phyloP scores from a whole-genome alignment of 2,888 invertebrate species.

The Steinernema scapterisci region DNA sequence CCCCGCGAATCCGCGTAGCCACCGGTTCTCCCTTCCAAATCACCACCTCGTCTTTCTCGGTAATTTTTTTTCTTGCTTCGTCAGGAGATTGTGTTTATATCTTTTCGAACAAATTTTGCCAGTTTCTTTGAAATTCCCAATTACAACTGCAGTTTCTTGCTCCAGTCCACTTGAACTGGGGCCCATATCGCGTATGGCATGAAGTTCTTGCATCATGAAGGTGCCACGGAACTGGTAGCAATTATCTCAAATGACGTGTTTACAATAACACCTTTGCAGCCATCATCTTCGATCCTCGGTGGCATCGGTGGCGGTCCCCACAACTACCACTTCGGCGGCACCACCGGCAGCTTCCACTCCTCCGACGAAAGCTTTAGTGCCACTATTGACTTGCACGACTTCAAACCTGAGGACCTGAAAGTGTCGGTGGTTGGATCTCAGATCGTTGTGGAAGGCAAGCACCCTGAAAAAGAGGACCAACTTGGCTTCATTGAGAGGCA shows the following conservation, averaged over 20 bases:
- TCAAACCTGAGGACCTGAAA: slow-evolving; percentile 61
- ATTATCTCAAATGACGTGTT: too few relatives aligned
- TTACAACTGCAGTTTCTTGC: too few relatives aligned
- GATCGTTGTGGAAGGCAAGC: slow-evolving; percentile 60
- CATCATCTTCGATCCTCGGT: not conserved
- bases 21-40: slow-evolving; percentile 44
- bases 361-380: slow-evolving; percentile 59
- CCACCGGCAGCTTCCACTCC: slow-evolving; percentile 50
- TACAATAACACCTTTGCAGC: slow-evolving; percentile 2
- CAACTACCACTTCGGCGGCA: slow-evolving; percentile 54
- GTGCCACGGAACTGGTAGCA: too few relatives aligned
- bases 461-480: slow-evolving; percentile 59
- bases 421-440: slow-evolving; percentile 59
- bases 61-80: too few relatives aligned
- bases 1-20: slow-evolving; percentile 13
- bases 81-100: too few relatives aligned
- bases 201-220: too few relatives aligned
- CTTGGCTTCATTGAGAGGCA: slow-evolving; percentile 56
- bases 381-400: slow-evolving; percentile 58
- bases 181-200: too few relatives aligned
- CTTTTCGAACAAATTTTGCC: not conserved
- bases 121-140: not conserved
- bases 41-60: slow-evolving; percentile 34
- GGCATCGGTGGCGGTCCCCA: slow-evolving; percentile 41
- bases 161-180: too few relatives aligned